A percentile compares a stretch with the other conserved stretches of the same genome.
Evolutionary conservation across 2,113 vertebrate species (phyloP).

Genomic region (Hyla sarda): DNA sequence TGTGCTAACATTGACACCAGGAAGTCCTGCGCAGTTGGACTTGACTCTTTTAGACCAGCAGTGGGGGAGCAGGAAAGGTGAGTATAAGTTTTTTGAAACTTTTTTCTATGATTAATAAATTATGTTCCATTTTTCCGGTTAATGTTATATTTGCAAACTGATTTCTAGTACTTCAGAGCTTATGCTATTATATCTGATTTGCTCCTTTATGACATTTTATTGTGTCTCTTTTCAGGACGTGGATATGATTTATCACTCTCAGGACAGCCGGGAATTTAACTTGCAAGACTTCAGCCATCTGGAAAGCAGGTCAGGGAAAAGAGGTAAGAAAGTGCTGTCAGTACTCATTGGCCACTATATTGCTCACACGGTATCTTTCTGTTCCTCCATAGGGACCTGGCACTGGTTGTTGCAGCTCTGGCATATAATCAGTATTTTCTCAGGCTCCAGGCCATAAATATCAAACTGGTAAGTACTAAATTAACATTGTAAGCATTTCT

Average conservation of each 20-base stretch:
- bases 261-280: conserved; percentile 91
- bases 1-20: too few relatives aligned
- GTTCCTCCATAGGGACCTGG: conserved; percentile 80
- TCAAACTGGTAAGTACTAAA: conserved; percentile 80
- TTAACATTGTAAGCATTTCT: background rate
- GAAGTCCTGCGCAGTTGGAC: too few relatives aligned
- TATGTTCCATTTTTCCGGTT: background rate
- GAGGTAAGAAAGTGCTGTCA: background rate
- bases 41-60: too few relatives aligned
- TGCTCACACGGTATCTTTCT: conserved; percentile 11
- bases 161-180: background rate
- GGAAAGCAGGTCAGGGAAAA: conserved; percentile 82
- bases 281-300: conserved; percentile 89
- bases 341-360: background rate
- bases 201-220: background rate
- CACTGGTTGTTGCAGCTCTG: conserved; percentile 89
- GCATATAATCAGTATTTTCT: conserved; percentile 94
- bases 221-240: conserved; percentile 77
- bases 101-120: background rate
- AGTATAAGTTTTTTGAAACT: too few relatives aligned
- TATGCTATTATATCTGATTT: background rate
- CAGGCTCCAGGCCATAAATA: conserved; percentile 88
- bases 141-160: background rate
- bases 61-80: too few relatives aligned
- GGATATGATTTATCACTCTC: conserved; percentile 93